Evolutionary conservation across 2,797 vertebrate genomes (phyloP).

Genomic region (Phataginus tricuspis): DNA sequence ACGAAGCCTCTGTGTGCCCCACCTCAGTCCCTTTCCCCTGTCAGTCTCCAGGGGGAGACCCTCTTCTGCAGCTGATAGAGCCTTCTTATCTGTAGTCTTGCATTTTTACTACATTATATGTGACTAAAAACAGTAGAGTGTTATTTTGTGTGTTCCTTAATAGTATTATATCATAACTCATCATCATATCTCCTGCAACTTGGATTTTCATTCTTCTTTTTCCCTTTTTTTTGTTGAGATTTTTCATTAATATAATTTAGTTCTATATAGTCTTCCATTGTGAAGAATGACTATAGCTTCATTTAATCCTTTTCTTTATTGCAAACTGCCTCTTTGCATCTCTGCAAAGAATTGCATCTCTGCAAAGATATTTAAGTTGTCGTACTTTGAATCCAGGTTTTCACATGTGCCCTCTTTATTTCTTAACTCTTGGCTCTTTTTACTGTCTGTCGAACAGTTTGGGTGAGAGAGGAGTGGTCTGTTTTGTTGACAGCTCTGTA

Average conservation of each 20-base stretch:
- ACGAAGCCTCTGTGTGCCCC: not conserved
- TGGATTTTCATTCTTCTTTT: not conserved
- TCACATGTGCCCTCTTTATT: not conserved
- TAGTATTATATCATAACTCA: not conserved
- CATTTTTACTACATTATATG: not conserved
- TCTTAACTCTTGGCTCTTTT: not conserved
- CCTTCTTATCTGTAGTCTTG: not conserved
- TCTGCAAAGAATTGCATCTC: not conserved
- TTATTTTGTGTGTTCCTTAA: not conserved
- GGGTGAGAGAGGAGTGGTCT: not conserved
- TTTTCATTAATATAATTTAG: not conserved
- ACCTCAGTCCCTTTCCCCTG: not conserved
- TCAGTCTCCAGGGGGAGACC: not conserved
- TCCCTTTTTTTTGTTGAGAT: not conserved
- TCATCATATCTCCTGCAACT: not conserved
- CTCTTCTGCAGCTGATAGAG: not conserved
- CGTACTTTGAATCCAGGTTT: not conserved
- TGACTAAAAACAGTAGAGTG: not conserved
- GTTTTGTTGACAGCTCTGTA: not conserved
- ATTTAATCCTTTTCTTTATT: not conserved
- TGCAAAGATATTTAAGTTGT: not conserved
- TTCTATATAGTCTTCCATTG: not conserved
- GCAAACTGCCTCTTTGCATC: not conserved
- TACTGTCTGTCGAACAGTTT: not conserved
- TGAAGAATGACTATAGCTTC: not conserved